Conservation (phyloP, 2,888 invertebrate species). For the Tachystola acroxantha region DNA sequence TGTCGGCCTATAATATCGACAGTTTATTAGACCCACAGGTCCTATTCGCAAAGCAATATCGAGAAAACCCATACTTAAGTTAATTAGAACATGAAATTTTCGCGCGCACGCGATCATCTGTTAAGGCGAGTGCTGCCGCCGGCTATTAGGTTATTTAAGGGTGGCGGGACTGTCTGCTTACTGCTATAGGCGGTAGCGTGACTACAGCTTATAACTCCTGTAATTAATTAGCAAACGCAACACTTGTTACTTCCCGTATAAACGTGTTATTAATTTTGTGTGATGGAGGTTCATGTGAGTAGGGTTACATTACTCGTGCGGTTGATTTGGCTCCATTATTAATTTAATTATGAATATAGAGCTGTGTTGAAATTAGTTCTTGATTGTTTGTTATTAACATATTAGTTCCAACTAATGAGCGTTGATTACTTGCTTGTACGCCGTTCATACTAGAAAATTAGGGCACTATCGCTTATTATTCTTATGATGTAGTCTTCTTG, state of each 20-base stretch:
- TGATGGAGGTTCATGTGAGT: not conserved
- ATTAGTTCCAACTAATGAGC: too few relatives aligned
- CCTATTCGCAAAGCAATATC: not conserved
- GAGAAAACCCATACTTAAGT: conserved; percentile 5
- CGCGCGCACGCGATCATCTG: conserved; percentile 29
- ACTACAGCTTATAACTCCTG: conserved; percentile 36
- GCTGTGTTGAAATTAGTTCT: too few relatives aligned
- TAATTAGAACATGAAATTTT: conserved; percentile 26
- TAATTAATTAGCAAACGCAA: conserved; percentile 35
- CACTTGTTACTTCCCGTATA: conserved; percentile 27
- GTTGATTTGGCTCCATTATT: too few relatives aligned
- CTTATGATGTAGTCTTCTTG: too few relatives aligned
- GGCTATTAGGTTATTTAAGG: conserved; percentile 14
- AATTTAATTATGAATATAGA: too few relatives aligned
- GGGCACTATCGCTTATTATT: too few relatives aligned
- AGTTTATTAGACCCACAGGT: too few relatives aligned
- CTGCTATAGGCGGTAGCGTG: conserved; percentile 32
- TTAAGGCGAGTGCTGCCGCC: conserved; percentile 5
- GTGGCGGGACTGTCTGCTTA: too few relatives aligned
- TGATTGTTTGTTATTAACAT: too few relatives aligned
- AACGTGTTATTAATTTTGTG: conserved; percentile 1
- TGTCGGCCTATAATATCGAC: too few relatives aligned
- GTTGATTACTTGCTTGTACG: too few relatives aligned
- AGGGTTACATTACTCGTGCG: not conserved
- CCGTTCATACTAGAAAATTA: too few relatives aligned